Evolutionary conservation across 2,888 invertebrate species (phyloP).

Genomic region (Enchytraeus crypticus): DNA sequence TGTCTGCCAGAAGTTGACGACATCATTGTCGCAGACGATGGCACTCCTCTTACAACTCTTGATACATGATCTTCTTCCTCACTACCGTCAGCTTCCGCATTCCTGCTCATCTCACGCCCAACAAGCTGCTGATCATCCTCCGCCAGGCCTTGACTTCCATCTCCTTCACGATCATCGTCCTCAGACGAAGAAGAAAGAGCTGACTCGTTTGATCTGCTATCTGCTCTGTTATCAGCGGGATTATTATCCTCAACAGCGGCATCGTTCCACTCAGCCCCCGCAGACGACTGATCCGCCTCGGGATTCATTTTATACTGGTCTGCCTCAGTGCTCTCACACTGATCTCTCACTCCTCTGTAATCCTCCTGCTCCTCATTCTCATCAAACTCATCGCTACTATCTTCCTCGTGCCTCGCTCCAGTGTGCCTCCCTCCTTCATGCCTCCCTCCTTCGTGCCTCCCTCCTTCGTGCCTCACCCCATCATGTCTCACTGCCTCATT

Average conservation of each 20-base stretch:
- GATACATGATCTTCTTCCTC: not conserved
- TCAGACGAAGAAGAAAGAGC: not conserved
- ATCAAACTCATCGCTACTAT: too few relatives aligned
- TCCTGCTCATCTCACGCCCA: not conserved
- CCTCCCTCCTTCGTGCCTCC: too few relatives aligned
- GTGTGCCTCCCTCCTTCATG: too few relatives aligned
- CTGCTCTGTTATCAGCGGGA: too few relatives aligned
- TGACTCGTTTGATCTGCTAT: too few relatives aligned
- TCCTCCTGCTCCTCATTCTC: conserved; percentile 5
- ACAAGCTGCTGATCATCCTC: not conserved
- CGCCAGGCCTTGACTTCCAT: not conserved
- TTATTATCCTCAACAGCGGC: not conserved
- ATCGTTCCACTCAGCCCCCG: not conserved
- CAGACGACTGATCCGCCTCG: conserved; percentile 10
- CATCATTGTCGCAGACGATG: not conserved
- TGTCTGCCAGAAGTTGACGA: not conserved
- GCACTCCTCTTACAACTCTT: too few relatives aligned
- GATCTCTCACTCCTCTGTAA: not conserved
- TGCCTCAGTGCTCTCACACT: conserved; percentile 18
- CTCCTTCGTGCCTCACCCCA: too few relatives aligned
- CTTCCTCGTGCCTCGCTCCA: too few relatives aligned
- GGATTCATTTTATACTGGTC: conserved; percentile 20
- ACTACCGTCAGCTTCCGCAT: not conserved
- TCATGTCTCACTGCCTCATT: too few relatives aligned
- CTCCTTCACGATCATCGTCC: not conserved